Base-by-base conservation (phyloP, 2,888 invertebrate species). In the Ophion costatus region DNA sequence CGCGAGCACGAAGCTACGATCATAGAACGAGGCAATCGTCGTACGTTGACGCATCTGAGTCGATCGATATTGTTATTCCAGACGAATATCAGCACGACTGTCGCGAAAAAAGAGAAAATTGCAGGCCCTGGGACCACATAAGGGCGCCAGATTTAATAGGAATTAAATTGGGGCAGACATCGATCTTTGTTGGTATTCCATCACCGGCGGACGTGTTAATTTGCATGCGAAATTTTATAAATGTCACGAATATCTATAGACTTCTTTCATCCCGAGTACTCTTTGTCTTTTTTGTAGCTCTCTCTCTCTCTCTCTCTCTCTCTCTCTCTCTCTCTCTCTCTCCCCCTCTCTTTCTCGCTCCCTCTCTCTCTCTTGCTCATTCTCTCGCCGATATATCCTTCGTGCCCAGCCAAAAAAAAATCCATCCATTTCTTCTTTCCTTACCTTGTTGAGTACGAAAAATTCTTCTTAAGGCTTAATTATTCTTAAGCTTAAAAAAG, bases 141-240 rank as follows among this genome's bases (percentile, higher is more conserved):
- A 20, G 17, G 56, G 56, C 42, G 11, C 22, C 14, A 66, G 22
- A 14, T 45, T 76, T 73, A 33, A 76, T 66, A 66, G 33, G 56
- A 75, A 76, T 33, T 29, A 64, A 51, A 64, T n/a, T 24, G 29
- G 6, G 24, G 14, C 14, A 24, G 33, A 42, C 11, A 61, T 73
- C 29, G 51, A 64, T 75, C 75, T 29, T 75, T 51, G 45, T 75
- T 45, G 51, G n/a, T 75, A 64, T 64, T 64, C 51, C 22, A 24
- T 59, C 38, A 56, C 14, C 29, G 61, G 11, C 45, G 14, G 14
- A 66, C 56, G 66, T 56, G 56, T 76, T 66, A 56, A 76, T 76
- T 66, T 66, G 33, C 76, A 76, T 76, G 29, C 0, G 7, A 56
- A 76, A 56, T 76, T 22, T 56, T 51, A 66, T 56, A 66, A 76